Evolutionary conservation across 2,113 vertebrate genomes (phyloP).

Genomic region (Poeciliopsis turrubarensis): DNA sequence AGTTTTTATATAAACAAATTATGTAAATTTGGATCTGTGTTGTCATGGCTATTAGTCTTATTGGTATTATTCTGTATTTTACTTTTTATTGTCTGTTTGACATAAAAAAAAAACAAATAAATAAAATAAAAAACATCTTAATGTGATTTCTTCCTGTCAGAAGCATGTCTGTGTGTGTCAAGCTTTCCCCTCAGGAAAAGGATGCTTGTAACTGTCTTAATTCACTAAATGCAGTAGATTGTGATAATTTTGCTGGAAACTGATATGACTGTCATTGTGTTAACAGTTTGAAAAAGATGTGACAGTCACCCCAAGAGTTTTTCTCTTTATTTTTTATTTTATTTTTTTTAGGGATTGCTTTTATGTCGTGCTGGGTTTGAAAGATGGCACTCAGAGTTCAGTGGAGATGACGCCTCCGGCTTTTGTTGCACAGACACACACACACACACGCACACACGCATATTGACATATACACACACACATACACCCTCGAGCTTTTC

Average conservation of each 20-base stretch:
- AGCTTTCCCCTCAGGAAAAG: not conserved
- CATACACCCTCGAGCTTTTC: slow-evolving; percentile 40
- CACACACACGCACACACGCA: slow-evolving; percentile 15
- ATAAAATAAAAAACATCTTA: not conserved
- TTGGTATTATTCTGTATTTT: too few relatives aligned
- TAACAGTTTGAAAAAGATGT: slow-evolving; percentile 1
- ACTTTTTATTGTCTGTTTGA: too few relatives aligned
- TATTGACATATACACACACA: slow-evolving; percentile 18
- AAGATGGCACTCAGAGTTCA: slow-evolving; percentile 19
- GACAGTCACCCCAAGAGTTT: not conserved
- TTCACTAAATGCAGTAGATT: not conserved
- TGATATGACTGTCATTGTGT: slow-evolving; percentile 2
- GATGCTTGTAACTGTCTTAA: not conserved
- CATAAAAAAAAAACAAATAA: too few relatives aligned
- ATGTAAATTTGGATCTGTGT: too few relatives aligned
- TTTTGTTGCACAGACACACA: slow-evolving; percentile 23
- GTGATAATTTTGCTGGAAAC: not conserved
- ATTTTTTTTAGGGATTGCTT: slow-evolving; percentile 28
- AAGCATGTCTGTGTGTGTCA: not conserved
- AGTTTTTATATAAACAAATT: too few relatives aligned
- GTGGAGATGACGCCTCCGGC: slow-evolving; percentile 35
- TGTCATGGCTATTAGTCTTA: too few relatives aligned
- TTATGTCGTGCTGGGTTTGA: slow-evolving; percentile 34
- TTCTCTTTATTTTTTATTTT: not conserved
- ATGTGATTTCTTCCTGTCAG: not conserved